Evolutionary conservation across 23 tunicate species (phyloP).

Genomic region (Oikopleura albicans): DNA sequence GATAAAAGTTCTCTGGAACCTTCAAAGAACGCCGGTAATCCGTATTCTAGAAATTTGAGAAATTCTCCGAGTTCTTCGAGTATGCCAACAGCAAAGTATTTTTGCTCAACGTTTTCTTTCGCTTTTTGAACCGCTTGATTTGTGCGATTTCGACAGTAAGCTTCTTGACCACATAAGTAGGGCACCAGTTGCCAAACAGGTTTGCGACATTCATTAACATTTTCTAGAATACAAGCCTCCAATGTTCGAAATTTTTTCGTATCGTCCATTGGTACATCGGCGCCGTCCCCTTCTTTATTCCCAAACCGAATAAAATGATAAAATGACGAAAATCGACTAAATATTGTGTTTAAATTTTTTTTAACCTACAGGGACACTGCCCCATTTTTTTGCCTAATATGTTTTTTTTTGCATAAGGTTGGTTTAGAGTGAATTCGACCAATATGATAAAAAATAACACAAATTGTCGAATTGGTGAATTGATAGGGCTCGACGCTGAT

Average conservation of each 20-base stretch:
- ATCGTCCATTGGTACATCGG: not conserved
- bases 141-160: not conserved
- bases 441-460: too few relatives aligned
- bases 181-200: constrained; percentile 1
- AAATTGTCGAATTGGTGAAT: too few relatives aligned
- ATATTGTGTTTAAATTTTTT: not conserved
- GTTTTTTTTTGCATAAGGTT: too few relatives aligned
- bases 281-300: constrained; percentile 4
- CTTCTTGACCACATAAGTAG: constrained; percentile 10
- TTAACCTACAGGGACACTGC: not conserved
- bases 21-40: constrained; percentile 13
- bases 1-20: not conserved
- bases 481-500: too few relatives aligned
- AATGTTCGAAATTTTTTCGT: not conserved
- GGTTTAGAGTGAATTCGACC: too few relatives aligned
- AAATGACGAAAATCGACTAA: not conserved
- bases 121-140: not conserved
- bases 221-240: not conserved
- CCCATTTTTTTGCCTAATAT: too few relatives aligned
- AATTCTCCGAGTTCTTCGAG: not conserved
- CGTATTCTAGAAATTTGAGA: not conserved
- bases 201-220: not conserved
- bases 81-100: not conserved
- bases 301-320: constrained; percentile 2
- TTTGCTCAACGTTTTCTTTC: not conserved